Evolutionary conservation across 2,797 vertebrate species (phyloP).

Genomic region (Myotis daubentonii): DNA sequence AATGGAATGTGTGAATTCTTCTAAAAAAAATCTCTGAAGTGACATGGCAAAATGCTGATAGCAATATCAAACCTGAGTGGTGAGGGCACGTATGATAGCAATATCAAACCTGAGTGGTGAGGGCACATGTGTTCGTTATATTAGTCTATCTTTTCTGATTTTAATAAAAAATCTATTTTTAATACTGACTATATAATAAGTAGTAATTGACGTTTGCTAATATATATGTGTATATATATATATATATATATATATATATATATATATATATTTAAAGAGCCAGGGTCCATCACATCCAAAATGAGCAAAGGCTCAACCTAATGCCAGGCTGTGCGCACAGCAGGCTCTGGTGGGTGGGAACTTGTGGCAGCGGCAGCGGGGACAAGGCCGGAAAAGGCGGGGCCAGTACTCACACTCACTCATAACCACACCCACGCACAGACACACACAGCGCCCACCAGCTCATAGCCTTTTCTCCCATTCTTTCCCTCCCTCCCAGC

Average conservation of each 20-base stretch:
- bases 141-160: not conserved
- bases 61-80: too few relatives aligned
- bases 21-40: not conserved
- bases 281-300: too few relatives aligned
- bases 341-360: too few relatives aligned
- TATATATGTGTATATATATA: not conserved
- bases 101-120: not conserved
- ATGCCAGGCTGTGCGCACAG: too few relatives aligned
- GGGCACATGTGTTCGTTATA: accelerated
- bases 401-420: too few relatives aligned
- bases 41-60: not conserved
- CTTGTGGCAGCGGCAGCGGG: too few relatives aligned
- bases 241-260: not conserved
- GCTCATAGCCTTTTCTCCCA: too few relatives aligned
- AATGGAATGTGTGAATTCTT: not conserved
- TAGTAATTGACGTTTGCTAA: not conserved
- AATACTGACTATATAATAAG: not conserved
- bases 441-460: too few relatives aligned
- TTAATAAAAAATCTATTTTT: not conserved
- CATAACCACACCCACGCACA: too few relatives aligned
- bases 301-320: too few relatives aligned
- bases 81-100: not conserved
- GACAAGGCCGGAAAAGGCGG: accelerated
- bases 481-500: too few relatives aligned
- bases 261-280: too few relatives aligned